These are phyloP conservation scores for Meliscaeva auricollis DNA, from an alignment of 2,888 invertebrate genomes.

Conservation along the genomic window DNA sequence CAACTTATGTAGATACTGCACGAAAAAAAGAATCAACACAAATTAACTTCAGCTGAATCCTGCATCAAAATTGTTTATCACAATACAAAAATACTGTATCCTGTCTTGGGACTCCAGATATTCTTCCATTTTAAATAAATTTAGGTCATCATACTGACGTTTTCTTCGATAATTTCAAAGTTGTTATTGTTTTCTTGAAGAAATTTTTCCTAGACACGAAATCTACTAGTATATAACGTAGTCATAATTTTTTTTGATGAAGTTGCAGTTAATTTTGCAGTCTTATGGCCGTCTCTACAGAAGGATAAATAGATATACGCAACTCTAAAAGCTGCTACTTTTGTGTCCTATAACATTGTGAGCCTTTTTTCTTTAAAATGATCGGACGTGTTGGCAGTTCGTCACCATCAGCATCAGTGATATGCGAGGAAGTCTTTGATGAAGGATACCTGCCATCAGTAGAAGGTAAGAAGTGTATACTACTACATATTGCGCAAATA, in stretches of 20 bases:
- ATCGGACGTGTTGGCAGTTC: conserved; percentile 79
- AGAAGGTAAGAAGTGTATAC: conserved; percentile 87
- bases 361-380: conserved; percentile 51
- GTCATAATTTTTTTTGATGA: neutral
- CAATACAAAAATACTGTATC: conserved; percentile 49
- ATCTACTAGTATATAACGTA: conserved; percentile 40
- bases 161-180: neutral
- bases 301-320: neutral
- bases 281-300: conserved; percentile 24
- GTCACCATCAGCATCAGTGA: conserved; percentile 84
- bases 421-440: conserved; percentile 94
- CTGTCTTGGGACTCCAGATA: conserved; percentile 29
- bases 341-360: too few relatives aligned
- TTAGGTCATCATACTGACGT: conserved; percentile 61
- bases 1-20: conserved; percentile 4
- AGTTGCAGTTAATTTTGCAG: conserved; percentile 16
- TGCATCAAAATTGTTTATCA: conserved; percentile 1
- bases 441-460: conserved; percentile 92
- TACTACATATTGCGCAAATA: too few relatives aligned
- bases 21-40: conserved; percentile 26
- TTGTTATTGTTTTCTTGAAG: conserved; percentile 46
- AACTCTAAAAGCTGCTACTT: too few relatives aligned
- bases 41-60: neutral
- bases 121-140: conserved; percentile 35
- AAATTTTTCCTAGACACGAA: conserved; percentile 33